Evolutionary conservation across 1,140 invertebrate genomes (phyloP), one percentile per base, ranked within the genome.

Genomic region (Leguminivora glycinivorella): DNA sequence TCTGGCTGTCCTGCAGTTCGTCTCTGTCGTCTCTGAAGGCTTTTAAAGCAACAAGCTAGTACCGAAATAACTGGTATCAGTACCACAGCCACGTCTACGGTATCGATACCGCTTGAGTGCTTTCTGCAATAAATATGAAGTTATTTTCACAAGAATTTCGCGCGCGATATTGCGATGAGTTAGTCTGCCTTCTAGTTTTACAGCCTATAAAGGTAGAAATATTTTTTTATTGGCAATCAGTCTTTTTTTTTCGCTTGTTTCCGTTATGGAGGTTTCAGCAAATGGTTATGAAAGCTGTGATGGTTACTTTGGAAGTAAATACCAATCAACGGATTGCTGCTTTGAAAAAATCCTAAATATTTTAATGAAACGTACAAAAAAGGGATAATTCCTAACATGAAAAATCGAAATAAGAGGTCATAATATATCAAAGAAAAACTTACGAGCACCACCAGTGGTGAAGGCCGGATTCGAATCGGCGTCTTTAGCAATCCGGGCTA

Each of bases 41-140:
- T n/a, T 43, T 43, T 17, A 43, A 43, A 17, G 34, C 34, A 38
- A 43, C 40, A 43, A 43, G n/a, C 56, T 58, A 25, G 14, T 63
- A 63, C 58, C 58, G 17, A 63, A 19, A 63, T 63, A 63, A 4
- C 58, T 17, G 29, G 26, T 63, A 63, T 34, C 58, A 63, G 58
- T 63, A 63, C 25, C 12, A 14, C 58, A 10, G n/a, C 58, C 58
- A 63, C 58, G 58, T 63, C 19, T 63, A 63, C 25, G 19, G 58
- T 31, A 63, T 63, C 58, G 58, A 63, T 63, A 60, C 56, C 25
- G 58, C 25, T 63, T 63, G 58, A 63, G 58, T 63, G 58, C 58
- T 63, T 63, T 63, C 58, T 63, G 58, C 58, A 63, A 63, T 63
- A 63, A 63, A 63, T 63, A 63, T 63, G 58, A 29, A 29, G 58